Evolutionary conservation across 1,140 invertebrate genomes (phyloP), one percentile per base, ranked within the genome.

Genomic region (Centruroides vittatus): DNA sequence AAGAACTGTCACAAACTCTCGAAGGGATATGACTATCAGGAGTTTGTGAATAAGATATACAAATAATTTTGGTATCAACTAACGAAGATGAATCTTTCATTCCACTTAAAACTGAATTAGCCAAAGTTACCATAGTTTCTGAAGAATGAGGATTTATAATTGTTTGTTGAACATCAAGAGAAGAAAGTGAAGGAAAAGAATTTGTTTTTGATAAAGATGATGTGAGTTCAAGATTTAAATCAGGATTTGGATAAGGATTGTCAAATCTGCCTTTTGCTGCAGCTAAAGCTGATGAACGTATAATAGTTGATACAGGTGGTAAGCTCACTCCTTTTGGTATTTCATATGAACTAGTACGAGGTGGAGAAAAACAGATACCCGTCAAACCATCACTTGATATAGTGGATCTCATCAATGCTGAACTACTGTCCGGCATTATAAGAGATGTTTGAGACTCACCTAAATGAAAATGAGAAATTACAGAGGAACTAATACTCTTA

Each of bases 291-390:
- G 35, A 13, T 0, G 55, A 56, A 36, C 59, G 46, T 23, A 65
- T 65, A 46, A 65, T 65, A 8, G 64, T 65, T 13, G 64, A 65
- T 8, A 65, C 64, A 10, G 64, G 64, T 11, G 64, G 64, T 35
- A 65, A 49, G 52, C 63, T 59, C 11, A 56, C 62, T 36, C 62
- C 62, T 12, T 53, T 50, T 55, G 59, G 53, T 41, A 64, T 48
- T 47, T 61, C 60, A 41, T 57, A 61, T 47, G 56, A 56, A 53
- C 60, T 64, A 49, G 59, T 61, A 6, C 57, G 58, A 36, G 60
- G 58, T 34, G 63, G 60, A 36, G 59, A 61, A 35, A 61, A 46
- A 41, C 61, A 62, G 3, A 62, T 54, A 55, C 58, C 48, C 4
- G 48, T 55, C 46, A 60, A 55, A 55, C 55, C 61, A n/a, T 59